Evolutionary conservation across 64 coral and sea anemone genomes (phyloP), one percentile per base, ranked within the genome.

Genomic region (Astreopora myriophthalma): DNA sequence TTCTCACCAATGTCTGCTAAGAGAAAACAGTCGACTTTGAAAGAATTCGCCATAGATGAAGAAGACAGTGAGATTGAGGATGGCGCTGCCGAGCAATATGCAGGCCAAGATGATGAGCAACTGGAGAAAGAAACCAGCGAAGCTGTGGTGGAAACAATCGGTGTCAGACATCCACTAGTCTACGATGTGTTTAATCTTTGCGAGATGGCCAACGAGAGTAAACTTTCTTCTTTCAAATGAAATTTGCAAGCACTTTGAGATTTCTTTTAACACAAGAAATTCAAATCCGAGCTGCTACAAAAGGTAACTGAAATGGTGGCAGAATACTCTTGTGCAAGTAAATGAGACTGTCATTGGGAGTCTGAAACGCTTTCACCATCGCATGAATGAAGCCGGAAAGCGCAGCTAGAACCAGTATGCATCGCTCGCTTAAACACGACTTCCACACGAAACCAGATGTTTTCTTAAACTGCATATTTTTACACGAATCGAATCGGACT

Each of bases 21-120:
- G n/a, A n/a, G n/a, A n/a, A n/a, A n/a, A n/a, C 63, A 67, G 24
- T 24, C 63, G 10, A 24, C 3, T 67, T 24, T 4, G 8, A 67
- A 67, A 67, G 63, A 67, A 67, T 67, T 4, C 63, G 3, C 63
- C 2, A 25, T 2, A 35, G 36, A 29, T 28, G 63, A 62, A 33
- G 62, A 67, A 3, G 22, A 24, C 22, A 25, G 25, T 67, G 63
- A 67, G 25, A 40, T 40, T 69, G n/a, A n/a, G n/a, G n/a, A n/a
- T n/a, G n/a, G n/a, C n/a, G n/a, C n/a, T n/a, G n/a, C n/a, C n/a
- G n/a, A 89, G 57, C 72, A 89, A 49, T 89, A 65, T 77, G 87
- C 87, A 33, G 76, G 72, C 75, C 28, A 77, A 61, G 11, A 38
- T 35, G 87, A 89, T 89, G 87, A 89, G 17, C 71, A 77, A 57